phyloP scores from a whole-genome alignment of 1,140 invertebrate species.

The Goniozus legneri region DNA sequence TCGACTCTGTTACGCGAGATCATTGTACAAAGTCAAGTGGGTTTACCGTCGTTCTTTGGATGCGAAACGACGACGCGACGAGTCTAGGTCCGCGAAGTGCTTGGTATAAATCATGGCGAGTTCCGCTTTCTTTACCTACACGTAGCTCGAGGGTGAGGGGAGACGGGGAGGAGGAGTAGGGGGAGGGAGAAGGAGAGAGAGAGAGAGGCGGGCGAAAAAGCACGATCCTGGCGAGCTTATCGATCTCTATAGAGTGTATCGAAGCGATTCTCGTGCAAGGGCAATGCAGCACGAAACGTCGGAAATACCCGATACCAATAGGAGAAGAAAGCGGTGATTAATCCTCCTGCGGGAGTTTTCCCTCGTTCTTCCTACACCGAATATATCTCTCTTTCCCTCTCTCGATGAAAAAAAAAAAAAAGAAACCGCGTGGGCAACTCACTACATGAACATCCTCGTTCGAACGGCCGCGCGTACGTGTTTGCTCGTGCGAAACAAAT shows the following conservation, averaged over 20 bases:
- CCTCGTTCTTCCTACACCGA: slow-evolving; percentile 20
- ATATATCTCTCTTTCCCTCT: slow-evolving; percentile 6
- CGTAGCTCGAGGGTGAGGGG: background rate
- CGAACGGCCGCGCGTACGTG: slow-evolving; percentile 8
- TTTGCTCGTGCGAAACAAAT: slow-evolving; percentile 17
- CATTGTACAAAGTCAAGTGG: no score
- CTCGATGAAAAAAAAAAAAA: no score
- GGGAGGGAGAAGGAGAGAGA: no score
- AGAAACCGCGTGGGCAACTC: no score
- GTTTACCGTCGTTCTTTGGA: no score
- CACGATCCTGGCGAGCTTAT: background rate
- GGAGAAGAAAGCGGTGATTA: slow-evolving; percentile 20
- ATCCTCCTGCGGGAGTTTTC: slow-evolving; percentile 17
- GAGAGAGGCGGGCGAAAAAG: no score
- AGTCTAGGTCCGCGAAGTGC: slow-evolving; percentile 1
- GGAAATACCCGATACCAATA: slow-evolving; percentile 11
- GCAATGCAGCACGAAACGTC: slow-evolving; percentile 9
- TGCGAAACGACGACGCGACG: slow-evolving; percentile 9
- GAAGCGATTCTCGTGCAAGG: slow-evolving; percentile 8
- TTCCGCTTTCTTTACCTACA: slow-evolving; percentile 21
- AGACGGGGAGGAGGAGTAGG: no score
- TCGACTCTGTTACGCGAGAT: no score
- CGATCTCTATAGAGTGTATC: background rate
- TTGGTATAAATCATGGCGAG: slow-evolving; percentile 24
- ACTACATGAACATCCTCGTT: slow-evolving; percentile 12